These are phyloP conservation scores for Hirudinaria manillensis DNA, from an alignment of 2,888 invertebrate species.

Conservation along the genomic window DNA sequence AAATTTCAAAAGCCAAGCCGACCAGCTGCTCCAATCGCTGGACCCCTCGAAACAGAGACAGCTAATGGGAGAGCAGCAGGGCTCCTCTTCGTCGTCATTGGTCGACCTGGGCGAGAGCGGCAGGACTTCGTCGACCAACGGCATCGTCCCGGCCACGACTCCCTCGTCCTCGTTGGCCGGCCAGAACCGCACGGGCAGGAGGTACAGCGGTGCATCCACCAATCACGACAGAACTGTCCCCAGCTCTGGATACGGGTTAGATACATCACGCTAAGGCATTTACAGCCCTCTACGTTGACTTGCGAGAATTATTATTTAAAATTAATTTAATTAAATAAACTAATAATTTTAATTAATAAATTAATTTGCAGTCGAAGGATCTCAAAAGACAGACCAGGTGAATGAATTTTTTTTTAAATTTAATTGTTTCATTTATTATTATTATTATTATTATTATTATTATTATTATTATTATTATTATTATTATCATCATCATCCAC, in stretches of 20 bases:
- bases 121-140: conserved; percentile 13
- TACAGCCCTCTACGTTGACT: background rate
- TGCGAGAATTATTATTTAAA: background rate
- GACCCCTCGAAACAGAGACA: conserved; percentile 71
- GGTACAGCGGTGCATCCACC: conserved; percentile 21
- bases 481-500: no score
- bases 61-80: conserved; percentile 60
- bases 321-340: background rate
- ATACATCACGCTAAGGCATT: background rate
- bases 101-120: conserved; percentile 26
- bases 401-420: background rate
- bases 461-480: no score
- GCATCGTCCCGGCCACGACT: conserved; percentile 28
- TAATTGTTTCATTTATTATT: no score
- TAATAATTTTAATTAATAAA: background rate
- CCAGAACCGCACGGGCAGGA: background rate
- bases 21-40: conserved; percentile 71
- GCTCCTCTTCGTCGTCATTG: conserved; percentile 46
- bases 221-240: conserved; percentile 8
- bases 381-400: conserved; percentile 20
- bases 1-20: conserved; percentile 84
- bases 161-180: conserved; percentile 26
- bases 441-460: no score
- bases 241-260: conserved; percentile 11
- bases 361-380: conserved; percentile 4